phyloP scores from a whole-genome alignment of 1,140 invertebrate species.

The Popillia japonica region DNA sequence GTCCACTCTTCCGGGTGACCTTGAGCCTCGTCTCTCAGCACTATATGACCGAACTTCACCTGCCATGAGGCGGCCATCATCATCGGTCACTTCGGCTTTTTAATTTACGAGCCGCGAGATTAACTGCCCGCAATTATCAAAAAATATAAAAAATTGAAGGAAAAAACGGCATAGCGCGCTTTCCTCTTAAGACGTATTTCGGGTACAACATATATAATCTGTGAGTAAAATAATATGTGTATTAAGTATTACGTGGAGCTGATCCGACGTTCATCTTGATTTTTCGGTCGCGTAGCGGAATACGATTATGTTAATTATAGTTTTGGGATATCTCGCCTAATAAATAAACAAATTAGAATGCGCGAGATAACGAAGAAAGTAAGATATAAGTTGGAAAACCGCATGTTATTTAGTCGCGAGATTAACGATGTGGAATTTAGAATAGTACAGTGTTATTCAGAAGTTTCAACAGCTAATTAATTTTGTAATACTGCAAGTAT shows the following conservation, averaged over 20 bases:
- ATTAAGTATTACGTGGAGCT: background rate
- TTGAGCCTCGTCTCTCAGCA: slow-evolving; percentile 41
- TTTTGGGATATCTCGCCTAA: background rate
- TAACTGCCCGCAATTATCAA: slow-evolving; percentile 34
- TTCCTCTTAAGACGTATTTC: background rate
- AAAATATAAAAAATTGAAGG: background rate
- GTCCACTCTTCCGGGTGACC: slow-evolving; percentile 51
- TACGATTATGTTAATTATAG: slow-evolving; percentile 14
- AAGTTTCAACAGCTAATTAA: no score
- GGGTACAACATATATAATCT: background rate
- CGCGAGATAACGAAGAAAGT: background rate
- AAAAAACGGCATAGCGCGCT: background rate
- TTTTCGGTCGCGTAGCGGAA: slow-evolving; percentile 13
- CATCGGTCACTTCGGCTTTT: slow-evolving; percentile 24
- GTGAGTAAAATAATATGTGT: no score
- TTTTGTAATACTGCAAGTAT: no score
- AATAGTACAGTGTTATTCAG: no score
- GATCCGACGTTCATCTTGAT: background rate
- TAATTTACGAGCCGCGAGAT: slow-evolving; percentile 36
- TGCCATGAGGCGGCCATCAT: slow-evolving; percentile 30
- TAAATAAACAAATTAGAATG: background rate
- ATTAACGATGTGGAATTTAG: no score
- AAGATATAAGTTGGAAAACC: background rate
- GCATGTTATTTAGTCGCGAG: no score
- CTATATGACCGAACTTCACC: slow-evolving; percentile 37